Evolutionary conservation across 2,888 invertebrate species (phyloP), one percentile per base, ranked within the genome.

Genomic region (Netelia inedita): DNA sequence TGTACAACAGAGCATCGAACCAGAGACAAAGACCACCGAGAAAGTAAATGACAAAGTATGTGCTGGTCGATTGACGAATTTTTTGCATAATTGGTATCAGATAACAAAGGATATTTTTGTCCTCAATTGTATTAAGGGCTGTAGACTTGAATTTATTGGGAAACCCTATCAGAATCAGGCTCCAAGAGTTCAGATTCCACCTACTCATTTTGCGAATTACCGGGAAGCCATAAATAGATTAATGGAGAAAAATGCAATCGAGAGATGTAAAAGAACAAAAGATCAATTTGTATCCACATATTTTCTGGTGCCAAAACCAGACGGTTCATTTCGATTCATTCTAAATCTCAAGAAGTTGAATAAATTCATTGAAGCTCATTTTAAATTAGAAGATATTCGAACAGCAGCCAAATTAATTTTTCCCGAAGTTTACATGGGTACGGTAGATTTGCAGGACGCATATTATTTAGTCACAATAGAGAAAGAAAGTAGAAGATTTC

Each of bases 321-420:
- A 86, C 28, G 84, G 86, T 14, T 41, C 63, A 50, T 82, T 66
- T 55, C 46, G 83, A 11, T 82, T 82, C 59, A 86, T 85, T 75
- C 10, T 86, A 46, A 86, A 85, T 53, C 50, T 82, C 9, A 66
- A 66, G 11, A 46, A 19, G 6, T 16, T 19, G 19, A 57, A 57
- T 6, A 6, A n/a, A 57, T 57, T 57, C 19, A 16, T 57, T 19
- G 6, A 57, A 57, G 19, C 16, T 19, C 57, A 57, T 57, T 57
- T 57, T 57, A 57, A 57, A 57, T 19, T 57, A 16, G 57, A 57
- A 5, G 19, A 57, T 8, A 19, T 57, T 19, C 1, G 57, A 6
- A 57, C 19, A 19, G 57, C 57, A 57, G 57, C 57, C 1, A 57
- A 57, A 57, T 6, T 57, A 66, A 21, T 46, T 43, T 1, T n/a